These are phyloP conservation scores for Diorhabda sublineata DNA, from an alignment of 1,140 invertebrate species.

Conservation along the genomic window DNA sequence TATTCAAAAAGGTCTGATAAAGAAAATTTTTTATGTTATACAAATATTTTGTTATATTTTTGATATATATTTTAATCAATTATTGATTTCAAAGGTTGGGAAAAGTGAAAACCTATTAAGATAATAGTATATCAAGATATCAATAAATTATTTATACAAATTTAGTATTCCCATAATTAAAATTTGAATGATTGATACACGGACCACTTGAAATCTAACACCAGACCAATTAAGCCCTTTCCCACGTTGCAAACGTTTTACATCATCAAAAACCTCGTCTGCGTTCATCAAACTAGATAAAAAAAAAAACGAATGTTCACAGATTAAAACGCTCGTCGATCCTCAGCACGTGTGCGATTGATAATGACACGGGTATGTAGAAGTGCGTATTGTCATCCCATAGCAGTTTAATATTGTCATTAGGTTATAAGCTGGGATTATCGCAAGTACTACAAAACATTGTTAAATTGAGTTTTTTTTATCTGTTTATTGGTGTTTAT, in stretches of 20 bases:
- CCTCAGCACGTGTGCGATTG: conserved; percentile 41
- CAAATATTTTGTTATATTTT: too few relatives aligned
- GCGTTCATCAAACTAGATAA: conserved; percentile 3
- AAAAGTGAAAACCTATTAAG: too few relatives aligned
- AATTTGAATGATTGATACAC: background rate
- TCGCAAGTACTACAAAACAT: conserved; percentile 32
- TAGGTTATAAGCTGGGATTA: conserved; percentile 38
- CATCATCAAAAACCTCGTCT: background rate
- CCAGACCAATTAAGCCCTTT: background rate
- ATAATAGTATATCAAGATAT: too few relatives aligned
- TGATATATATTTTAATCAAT: too few relatives aligned
- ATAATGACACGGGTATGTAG: conserved; percentile 43
- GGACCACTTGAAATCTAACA: background rate
- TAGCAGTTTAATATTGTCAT: conserved; percentile 37
- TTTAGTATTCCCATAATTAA: background rate
- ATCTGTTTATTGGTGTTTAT: conserved; percentile 15
- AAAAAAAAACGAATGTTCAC: conserved; percentile 10
- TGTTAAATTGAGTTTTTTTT: conserved; percentile 22
- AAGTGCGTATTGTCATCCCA: conserved; percentile 41
- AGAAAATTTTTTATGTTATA: too few relatives aligned
- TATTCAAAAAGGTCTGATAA: too few relatives aligned
- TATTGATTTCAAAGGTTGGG: too few relatives aligned
- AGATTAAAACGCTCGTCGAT: conserved; percentile 13
- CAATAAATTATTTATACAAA: too few relatives aligned
- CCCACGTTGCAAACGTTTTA: background rate